These are phyloP conservation scores for Neofelis nebulosa DNA, from an alignment of 2,113 vertebrate species.

Conservation along the genomic window DNA sequence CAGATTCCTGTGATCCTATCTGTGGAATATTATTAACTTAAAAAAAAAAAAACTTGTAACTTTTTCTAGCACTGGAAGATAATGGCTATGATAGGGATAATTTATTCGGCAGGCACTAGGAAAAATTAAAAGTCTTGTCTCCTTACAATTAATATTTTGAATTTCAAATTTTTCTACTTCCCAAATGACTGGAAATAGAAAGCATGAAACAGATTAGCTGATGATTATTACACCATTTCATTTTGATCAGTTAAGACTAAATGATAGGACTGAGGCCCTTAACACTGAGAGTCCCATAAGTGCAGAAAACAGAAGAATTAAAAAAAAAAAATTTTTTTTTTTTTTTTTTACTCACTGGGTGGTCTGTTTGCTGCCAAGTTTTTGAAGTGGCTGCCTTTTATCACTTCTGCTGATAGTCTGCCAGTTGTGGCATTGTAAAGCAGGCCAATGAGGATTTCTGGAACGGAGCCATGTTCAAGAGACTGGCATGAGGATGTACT, in stretches of 20 bases:
- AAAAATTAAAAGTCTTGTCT: constrained; percentile 86
- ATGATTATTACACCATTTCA: constrained; percentile 78
- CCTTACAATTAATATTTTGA: constrained; percentile 86
- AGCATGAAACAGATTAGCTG: constrained; percentile 86
- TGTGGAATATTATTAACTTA: constrained; percentile 58
- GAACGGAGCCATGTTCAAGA: constrained; percentile 91
- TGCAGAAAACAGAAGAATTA: constrained; percentile 80
- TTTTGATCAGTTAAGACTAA: constrained; percentile 80
- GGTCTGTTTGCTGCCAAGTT: constrained; percentile 98
- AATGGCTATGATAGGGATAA: constrained; percentile 81
- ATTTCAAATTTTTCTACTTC: constrained; percentile 86
- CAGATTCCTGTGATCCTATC: neutral
- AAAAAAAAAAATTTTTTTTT: constrained; percentile 30
- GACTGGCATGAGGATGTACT: constrained; percentile 96
- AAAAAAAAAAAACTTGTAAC: constrained; percentile 61
- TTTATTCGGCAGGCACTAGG: constrained; percentile 83
- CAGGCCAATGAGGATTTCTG: constrained; percentile 97
- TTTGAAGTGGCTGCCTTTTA: constrained; percentile 99
- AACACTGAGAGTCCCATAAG: constrained; percentile 67
- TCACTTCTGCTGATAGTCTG: constrained; percentile 97
- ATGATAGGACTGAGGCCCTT: constrained; percentile 78
- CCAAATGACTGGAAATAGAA: constrained; percentile 83
- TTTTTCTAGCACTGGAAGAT: constrained; percentile 81
- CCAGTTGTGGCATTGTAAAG: constrained; percentile 98
- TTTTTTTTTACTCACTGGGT: constrained; percentile 94